Conservation (phyloP, 1,140 invertebrate genomes). For the Drosophila erecta region DNA sequence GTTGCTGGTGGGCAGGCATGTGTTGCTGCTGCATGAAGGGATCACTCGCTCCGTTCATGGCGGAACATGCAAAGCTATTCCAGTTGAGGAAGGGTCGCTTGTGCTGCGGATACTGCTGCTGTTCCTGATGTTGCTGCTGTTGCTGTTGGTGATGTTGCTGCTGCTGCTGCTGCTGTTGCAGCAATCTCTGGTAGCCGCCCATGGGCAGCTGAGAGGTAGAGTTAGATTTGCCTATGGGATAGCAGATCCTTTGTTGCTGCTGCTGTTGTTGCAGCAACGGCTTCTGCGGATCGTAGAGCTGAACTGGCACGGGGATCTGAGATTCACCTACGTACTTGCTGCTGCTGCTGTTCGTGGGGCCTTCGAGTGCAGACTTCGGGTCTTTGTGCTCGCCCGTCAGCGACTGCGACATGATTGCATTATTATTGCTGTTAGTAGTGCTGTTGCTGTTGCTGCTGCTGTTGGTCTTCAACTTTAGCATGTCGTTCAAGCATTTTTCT, state of each 20-base stretch:
- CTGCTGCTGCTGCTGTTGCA: slow-evolving; percentile 60
- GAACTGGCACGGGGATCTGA: slow-evolving; percentile 74
- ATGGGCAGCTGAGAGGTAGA: slow-evolving; percentile 77
- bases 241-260: slow-evolving; percentile 53
- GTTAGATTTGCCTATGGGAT: slow-evolving; percentile 79
- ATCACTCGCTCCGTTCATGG: slow-evolving; percentile 71
- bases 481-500: slow-evolving; percentile 81
- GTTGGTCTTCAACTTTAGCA: slow-evolving; percentile 78
- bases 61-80: slow-evolving; percentile 76
- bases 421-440: slow-evolving; percentile 40
- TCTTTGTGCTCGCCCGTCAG: slow-evolving; percentile 69
- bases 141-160: slow-evolving; percentile 41
- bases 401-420: slow-evolving; percentile 61
- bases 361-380: slow-evolving; percentile 21
- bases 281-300: slow-evolving; percentile 71
- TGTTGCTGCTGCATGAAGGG: slow-evolving; percentile 72
- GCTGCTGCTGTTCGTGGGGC: slow-evolving; percentile 35
- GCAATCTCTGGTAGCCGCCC: slow-evolving; percentile 61
- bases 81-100: slow-evolving; percentile 77
- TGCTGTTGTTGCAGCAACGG: slow-evolving; percentile 67
- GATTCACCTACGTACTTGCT: slow-evolving; percentile 56
- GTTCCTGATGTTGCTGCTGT: slow-evolving; percentile 34
- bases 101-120: slow-evolving; percentile 71
- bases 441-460: slow-evolving; percentile 10
- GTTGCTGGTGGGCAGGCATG: slow-evolving; percentile 21